These are phyloP conservation scores for Notolabrus celidotus DNA, from an alignment of 2,797 vertebrate species.

Conservation along the genomic window DNA sequence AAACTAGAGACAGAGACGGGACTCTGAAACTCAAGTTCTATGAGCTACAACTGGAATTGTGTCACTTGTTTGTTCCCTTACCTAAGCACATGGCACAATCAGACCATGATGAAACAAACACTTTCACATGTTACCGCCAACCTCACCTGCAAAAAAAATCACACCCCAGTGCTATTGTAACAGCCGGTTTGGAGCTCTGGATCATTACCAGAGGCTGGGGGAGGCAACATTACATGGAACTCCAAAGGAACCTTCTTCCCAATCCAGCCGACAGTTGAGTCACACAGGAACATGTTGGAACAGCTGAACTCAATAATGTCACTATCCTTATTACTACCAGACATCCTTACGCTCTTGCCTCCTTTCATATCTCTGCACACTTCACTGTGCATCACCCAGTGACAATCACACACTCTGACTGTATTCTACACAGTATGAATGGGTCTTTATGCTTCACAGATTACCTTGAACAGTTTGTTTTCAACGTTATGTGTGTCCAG, in stretches of 20 bases:
- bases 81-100: conserved; percentile 62
- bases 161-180: conserved; percentile 65
- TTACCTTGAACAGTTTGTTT: conserved; percentile 37
- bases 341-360: conserved; percentile 18
- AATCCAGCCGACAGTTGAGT: conserved; percentile 28
- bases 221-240: conserved; percentile 33
- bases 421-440: conserved; percentile 53
- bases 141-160: conserved; percentile 59
- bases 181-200: conserved; percentile 47
- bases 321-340: conserved; percentile 24
- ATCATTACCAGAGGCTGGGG: conserved; percentile 20
- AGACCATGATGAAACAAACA: conserved; percentile 44
- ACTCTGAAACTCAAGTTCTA: conserved; percentile 41
- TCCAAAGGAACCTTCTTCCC: conserved; percentile 41
- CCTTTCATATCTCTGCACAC: conserved; percentile 38
- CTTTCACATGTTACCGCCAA: conserved; percentile 29
- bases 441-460: conserved; percentile 47
- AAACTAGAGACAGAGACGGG: conserved; percentile 47
- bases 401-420: conserved; percentile 76
- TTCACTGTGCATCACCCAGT: conserved; percentile 57
- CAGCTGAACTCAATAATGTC: conserved; percentile 26
- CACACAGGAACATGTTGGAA: conserved; percentile 17
- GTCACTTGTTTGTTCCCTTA: conserved; percentile 43
- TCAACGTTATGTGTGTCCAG: conserved; percentile 23
- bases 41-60: conserved; percentile 64